Conservation (phyloP, 2,888 invertebrate genomes). For the Cheilosia urbana region DNA sequence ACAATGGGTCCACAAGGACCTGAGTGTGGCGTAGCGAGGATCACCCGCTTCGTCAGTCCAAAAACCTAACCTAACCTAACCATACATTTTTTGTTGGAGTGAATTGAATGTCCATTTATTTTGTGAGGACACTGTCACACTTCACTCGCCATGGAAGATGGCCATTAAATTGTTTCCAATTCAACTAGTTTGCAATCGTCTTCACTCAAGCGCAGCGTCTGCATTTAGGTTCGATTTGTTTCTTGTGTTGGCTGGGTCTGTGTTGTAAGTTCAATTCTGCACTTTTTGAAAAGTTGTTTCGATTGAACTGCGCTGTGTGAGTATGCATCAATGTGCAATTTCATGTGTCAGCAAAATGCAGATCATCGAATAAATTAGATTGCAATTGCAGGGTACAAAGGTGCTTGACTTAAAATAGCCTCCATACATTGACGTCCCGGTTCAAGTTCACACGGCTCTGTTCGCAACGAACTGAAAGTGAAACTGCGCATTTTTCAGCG, state of each 20-base stretch:
- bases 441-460: conserved; percentile 56
- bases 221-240: conserved; percentile 34
- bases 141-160: conserved; percentile 30
- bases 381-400: conserved; percentile 33
- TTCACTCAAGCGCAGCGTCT: conserved; percentile 23
- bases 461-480: conserved; percentile 17
- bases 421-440: background rate
- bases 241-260: conserved; percentile 12
- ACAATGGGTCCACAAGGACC: no score
- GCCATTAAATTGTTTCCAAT: conserved; percentile 26
- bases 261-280: conserved; percentile 43
- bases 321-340: conserved; percentile 5
- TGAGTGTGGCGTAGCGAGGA: no score
- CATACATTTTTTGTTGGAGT: no score
- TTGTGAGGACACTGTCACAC: conserved; percentile 12
- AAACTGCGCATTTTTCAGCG: conserved; percentile 11
- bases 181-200: conserved; percentile 30
- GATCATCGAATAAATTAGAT: conserved; percentile 56
- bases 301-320: conserved; percentile 14
- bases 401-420: conserved; percentile 30
- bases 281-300: conserved; percentile 59
- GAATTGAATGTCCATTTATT: conserved; percentile 6
- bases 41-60: no score
- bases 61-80: no score
- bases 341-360: conserved; percentile 5